Evolutionary conservation across 2,113 vertebrate species (phyloP).

Genomic region (Tinamus guttatus): DNA sequence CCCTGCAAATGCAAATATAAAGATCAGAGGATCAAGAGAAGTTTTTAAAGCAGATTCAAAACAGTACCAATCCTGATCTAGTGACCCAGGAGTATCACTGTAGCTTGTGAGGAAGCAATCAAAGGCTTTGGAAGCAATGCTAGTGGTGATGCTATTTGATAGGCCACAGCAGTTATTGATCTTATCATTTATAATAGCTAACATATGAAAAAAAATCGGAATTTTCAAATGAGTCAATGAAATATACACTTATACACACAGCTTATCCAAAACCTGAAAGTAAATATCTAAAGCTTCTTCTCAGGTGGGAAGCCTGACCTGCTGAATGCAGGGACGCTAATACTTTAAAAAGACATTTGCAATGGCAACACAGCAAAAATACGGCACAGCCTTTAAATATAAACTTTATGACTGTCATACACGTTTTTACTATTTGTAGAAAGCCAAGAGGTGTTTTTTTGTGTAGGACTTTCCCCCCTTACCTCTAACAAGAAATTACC

Average conservation of each 20-base stretch:
- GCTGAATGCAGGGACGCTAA: not conserved
- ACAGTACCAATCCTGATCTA: not conserved
- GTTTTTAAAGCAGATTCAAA: not conserved
- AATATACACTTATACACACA: not conserved
- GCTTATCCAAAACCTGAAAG: not conserved
- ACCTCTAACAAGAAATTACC: not conserved
- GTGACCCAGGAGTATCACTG: not conserved
- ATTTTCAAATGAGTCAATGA: not conserved
- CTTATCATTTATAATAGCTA: not conserved
- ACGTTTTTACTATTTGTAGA: too few relatives aligned
- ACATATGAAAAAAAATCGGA: too few relatives aligned
- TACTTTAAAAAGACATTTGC: not conserved
- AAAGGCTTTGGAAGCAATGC: not conserved
- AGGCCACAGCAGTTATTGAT: not conserved
- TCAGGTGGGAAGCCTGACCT: not conserved
- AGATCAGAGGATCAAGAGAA: not conserved
- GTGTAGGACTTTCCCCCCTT: not conserved
- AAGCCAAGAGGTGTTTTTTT: not conserved
- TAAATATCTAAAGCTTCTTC: too few relatives aligned
- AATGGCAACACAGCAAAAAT: not conserved
- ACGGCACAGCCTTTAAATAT: not conserved
- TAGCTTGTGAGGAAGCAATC: not conserved
- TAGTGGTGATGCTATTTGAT: too few relatives aligned
- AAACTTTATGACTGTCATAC: too few relatives aligned
- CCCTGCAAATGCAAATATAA: not conserved